phyloP scores from a whole-genome alignment of 2,797 vertebrate genomes.

The Siniperca scherzeri region DNA sequence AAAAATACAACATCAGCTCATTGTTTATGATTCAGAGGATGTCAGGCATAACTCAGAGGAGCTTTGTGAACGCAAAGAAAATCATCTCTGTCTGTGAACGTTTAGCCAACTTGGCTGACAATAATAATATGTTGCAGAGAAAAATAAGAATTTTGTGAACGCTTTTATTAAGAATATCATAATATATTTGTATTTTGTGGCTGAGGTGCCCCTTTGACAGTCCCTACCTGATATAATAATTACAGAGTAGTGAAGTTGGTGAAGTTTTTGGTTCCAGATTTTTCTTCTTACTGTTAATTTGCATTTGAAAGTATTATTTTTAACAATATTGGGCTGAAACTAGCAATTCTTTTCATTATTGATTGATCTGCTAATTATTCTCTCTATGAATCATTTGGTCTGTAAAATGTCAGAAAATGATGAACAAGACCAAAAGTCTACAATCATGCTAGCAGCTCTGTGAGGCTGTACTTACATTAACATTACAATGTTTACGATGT shows the following conservation, averaged over 20 bases:
- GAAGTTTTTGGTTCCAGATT: not conserved
- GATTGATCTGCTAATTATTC: not conserved
- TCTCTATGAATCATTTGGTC: not conserved
- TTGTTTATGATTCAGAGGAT: slow-evolving; percentile 27
- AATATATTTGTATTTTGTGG: not conserved
- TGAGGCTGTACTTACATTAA: not conserved
- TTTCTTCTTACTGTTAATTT: not conserved
- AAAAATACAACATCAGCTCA: slow-evolving; percentile 40
- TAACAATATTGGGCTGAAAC: not conserved
- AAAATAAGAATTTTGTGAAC: not conserved
- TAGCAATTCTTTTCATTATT: not conserved
- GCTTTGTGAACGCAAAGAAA: slow-evolving; percentile 9
- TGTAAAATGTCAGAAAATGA: not conserved
- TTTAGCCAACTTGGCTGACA: slow-evolving; percentile 28
- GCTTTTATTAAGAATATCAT: not conserved
- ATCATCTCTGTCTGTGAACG: slow-evolving; percentile 35
- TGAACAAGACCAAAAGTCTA: not conserved
- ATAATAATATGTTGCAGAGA: not conserved
- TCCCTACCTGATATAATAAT: not conserved
- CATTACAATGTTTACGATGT: not conserved
- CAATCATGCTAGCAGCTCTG: not conserved
- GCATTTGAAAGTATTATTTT: not conserved
- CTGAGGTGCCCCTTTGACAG: not conserved
- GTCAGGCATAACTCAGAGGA: slow-evolving; percentile 24
- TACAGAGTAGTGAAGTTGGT: not conserved